A percentile compares a stretch with the other conserved stretches of the same genome.
Conservation (phyloP, 1,140 invertebrate species). For the Drosophila nannoptera region DNA sequence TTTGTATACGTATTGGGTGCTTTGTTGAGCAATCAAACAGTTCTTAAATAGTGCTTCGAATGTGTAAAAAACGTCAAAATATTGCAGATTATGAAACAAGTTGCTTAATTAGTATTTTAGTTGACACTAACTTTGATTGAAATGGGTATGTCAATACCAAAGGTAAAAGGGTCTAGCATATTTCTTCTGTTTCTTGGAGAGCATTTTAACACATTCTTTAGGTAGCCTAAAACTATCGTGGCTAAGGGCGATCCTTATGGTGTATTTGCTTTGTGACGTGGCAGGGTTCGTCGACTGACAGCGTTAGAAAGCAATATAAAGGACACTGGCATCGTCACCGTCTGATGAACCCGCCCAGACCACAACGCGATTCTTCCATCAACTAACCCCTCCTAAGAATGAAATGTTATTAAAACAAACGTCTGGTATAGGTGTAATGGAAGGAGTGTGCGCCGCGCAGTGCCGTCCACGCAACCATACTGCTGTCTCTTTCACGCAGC, state of each 20-base stretch:
- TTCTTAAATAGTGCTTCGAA: too few relatives aligned
- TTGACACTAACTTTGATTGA: too few relatives aligned
- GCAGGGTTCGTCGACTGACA: conserved; percentile 15
- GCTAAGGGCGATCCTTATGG: background rate
- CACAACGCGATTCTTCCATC: conserved; percentile 48
- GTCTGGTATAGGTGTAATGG: conserved; percentile 73
- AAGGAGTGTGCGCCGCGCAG: conserved; percentile 61
- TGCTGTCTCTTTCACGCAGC: too few relatives aligned
- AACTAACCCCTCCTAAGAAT: conserved; percentile 41
- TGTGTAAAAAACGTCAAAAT: too few relatives aligned
- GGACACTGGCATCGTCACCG: conserved; percentile 14
- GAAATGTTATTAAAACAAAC: conserved; percentile 74
- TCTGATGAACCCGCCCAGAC: conserved; percentile 27
- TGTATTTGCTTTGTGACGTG: conserved; percentile 22
- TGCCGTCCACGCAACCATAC: too few relatives aligned
- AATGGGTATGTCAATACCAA: too few relatives aligned
- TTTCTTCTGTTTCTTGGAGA: too few relatives aligned
- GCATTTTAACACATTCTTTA: too few relatives aligned
- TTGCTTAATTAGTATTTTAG: background rate
- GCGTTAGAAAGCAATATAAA: conserved; percentile 7
- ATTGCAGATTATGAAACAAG: too few relatives aligned
- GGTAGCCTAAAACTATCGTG: background rate
- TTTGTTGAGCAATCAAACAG: background rate
- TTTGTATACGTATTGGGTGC: background rate
- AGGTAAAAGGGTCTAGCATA: too few relatives aligned